phyloP scores from a whole-genome alignment of 2,797 vertebrate genomes.

The Manis javanica region DNA sequence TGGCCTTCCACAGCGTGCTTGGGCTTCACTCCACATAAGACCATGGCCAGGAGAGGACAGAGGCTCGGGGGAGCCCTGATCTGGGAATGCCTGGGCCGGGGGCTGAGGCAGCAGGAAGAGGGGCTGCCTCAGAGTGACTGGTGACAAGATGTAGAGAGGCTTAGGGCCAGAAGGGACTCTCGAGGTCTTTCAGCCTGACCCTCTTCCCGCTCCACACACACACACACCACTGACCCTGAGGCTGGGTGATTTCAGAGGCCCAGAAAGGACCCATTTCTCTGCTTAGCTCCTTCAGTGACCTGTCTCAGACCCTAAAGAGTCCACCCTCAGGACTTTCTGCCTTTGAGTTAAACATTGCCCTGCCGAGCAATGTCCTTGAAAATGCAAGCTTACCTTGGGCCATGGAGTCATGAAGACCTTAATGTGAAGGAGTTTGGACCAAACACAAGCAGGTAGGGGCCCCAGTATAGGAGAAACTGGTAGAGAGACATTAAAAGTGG shows the following conservation, averaged over 20 bases:
- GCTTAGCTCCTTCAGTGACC: neutral
- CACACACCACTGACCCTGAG: neutral
- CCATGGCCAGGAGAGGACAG: neutral
- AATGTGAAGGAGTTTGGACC: neutral
- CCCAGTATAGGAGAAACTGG: neutral
- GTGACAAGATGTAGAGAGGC: neutral
- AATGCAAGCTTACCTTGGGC: neutral
- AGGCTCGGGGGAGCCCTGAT: neutral
- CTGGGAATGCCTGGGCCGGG: neutral
- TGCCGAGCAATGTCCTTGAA: neutral
- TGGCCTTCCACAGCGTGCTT: neutral
- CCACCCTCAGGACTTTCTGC: neutral
- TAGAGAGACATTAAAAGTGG: neutral
- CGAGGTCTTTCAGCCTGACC: neutral
- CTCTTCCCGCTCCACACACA: too few relatives aligned
- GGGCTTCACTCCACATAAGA: neutral
- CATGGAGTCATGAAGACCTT: neutral
- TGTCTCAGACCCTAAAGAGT: neutral
- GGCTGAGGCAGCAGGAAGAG: too few relatives aligned
- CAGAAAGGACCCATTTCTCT: neutral
- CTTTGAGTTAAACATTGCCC: neutral
- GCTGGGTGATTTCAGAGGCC: neutral
- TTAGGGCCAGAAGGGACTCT: neutral
- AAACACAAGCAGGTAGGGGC: neutral
- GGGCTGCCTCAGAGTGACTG: accelerated